Conservation (phyloP, 2,888 invertebrate species). For the Clitarchus hookeri region DNA sequence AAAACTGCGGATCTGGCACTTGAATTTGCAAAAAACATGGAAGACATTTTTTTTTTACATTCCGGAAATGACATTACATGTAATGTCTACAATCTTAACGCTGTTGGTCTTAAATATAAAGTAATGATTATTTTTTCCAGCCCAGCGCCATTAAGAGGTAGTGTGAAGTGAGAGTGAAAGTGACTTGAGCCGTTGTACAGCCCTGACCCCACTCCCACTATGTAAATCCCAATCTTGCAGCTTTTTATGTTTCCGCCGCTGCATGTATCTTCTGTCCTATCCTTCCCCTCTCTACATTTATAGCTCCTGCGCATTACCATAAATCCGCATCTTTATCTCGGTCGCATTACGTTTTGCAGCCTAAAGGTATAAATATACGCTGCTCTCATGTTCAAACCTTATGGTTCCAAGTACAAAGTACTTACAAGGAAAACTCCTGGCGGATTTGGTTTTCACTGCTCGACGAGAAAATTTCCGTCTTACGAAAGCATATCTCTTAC, state of each 20-base stretch:
- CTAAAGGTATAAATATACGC: neutral
- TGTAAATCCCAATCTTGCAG: conserved; percentile 14
- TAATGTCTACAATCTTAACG: too few species aligned
- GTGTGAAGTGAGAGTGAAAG: neutral
- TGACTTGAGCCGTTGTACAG: neutral
- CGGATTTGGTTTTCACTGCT: neutral
- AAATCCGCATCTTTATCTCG: conserved; percentile 2
- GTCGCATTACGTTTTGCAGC: neutral
- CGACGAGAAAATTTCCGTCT: too few species aligned
- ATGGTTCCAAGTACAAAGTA: neutral
- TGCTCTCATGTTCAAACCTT: neutral
- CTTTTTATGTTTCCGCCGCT: conserved; percentile 14
- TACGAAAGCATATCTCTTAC: too few species aligned
- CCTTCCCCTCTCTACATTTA: conserved; percentile 14
- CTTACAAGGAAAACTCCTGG: neutral
- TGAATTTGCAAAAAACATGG: too few species aligned
- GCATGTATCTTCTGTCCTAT: neutral
- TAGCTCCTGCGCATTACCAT: neutral
- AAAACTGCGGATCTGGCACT: too few species aligned
- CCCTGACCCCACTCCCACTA: neutral
- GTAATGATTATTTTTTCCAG: too few species aligned
- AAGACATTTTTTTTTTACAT: too few species aligned
- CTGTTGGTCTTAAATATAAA: too few species aligned
- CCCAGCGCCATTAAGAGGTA: too few species aligned
- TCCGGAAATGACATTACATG: too few species aligned